Base-by-base conservation (phyloP, 2,113 vertebrate genomes). In the Thryonomys swinderianus region DNA sequence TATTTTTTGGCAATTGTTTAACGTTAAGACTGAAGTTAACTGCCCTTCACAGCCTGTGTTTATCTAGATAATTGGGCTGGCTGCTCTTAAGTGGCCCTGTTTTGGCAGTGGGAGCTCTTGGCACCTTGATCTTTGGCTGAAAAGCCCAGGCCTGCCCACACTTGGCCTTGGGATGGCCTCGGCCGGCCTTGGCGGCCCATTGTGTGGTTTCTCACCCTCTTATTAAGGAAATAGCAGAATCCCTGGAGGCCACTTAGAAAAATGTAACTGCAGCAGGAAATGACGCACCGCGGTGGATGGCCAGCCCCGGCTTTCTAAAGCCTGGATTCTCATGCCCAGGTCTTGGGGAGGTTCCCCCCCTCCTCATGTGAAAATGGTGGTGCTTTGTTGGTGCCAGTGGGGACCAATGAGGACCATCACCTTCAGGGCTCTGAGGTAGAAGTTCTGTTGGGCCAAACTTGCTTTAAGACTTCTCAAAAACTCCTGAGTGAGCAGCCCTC, bases 61-160 rank as follows among this genome's bases (percentile, higher is more conserved):
- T 97, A 94, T 83, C 25, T 78, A 92, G 85, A 40, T 97, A 96
- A 95, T 96, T 97, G 87, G 89, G 73, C 96, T 93, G 97, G 95
- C 79, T 90, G 97, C 57, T 79, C 88, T 57, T 76, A 20, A 91
- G 79, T 79, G 87, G 95, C 37, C 62, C 82, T 57, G 74, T 79
- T 42, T 91, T 96, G 97, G 97, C 91, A 95, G 87, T 57, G 61
- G 80, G 90, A 93, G 82, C 59, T 88, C 66, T 87, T 96, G 93
- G 96, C 96, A 97, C 95, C 93, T 74, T 67, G 61, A 51, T 40
- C 81, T 95, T 96, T 27, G 93, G 76, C 96, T 96, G 93, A 93
- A 40, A 92, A 88, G 96, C 79, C 93, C 88, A 92, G 95, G 93
- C 92, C 96, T 95, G 95, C 89, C 95, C 80, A 84, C 92, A 91